These are phyloP conservation scores for Protosalanx chinensis DNA, from an alignment of 2,797 vertebrate genomes.

Conservation along the genomic window DNA sequence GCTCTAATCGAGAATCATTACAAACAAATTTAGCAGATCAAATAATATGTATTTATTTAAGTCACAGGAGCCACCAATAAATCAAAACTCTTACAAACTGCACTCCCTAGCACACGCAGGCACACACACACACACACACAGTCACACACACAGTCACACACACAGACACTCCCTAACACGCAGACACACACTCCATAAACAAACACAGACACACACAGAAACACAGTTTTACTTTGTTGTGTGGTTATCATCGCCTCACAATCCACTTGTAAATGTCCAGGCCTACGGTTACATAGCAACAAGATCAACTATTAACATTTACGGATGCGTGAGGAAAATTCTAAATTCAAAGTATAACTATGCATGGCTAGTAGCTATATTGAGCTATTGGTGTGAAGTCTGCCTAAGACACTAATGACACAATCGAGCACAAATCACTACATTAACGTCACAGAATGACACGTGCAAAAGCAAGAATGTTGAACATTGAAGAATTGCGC, in stretches of 20 bases:
- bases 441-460: too few species aligned
- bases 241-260: not conserved
- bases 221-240: too few species aligned
- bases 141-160: not conserved
- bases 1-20: conserved; percentile 66
- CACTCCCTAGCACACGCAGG: not conserved
- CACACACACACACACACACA: not conserved
- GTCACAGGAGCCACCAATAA: conserved; percentile 15
- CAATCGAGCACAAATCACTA: not conserved
- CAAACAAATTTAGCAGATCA: conserved; percentile 63
- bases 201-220: conserved; percentile 3
- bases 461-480: not conserved
- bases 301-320: conserved; percentile 30
- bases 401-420: too few species aligned
- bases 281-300: conserved; percentile 44
- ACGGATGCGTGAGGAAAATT: not conserved
- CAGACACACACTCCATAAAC: not conserved
- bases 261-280: conserved; percentile 51
- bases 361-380: too few species aligned
- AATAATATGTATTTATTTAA: conserved; percentile 61
- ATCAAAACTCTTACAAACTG: conserved; percentile 6
- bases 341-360: not conserved
- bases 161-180: not conserved
- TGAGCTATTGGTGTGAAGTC: too few species aligned
- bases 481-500: not conserved